Evolutionary conservation across 2,797 vertebrate genomes (phyloP).

Genomic region (Micropoecilia bifurca): DNA sequence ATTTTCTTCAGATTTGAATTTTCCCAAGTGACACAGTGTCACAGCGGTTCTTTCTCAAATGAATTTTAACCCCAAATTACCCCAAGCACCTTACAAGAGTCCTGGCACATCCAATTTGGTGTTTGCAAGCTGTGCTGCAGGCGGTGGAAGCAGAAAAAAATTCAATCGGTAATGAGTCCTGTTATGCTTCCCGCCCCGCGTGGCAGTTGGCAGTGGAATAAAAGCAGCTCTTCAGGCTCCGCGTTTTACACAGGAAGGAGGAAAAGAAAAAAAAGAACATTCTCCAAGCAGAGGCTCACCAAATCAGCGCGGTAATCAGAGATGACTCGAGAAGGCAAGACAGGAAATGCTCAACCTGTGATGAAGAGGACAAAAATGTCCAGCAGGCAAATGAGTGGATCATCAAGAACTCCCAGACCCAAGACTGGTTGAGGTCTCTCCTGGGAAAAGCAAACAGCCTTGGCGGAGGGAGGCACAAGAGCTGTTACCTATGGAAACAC

Average conservation of each 20-base stretch:
- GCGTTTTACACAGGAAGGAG: neutral
- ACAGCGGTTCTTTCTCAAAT: slow-evolving; percentile 34
- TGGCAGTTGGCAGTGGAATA: slow-evolving; percentile 39
- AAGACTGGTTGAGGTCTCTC: slow-evolving; percentile 39
- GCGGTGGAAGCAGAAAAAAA: slow-evolving; percentile 46
- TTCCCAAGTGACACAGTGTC: slow-evolving; percentile 22
- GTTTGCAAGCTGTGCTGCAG: slow-evolving; percentile 53
- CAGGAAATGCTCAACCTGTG: slow-evolving; percentile 49
- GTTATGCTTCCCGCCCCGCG: slow-evolving; percentile 50
- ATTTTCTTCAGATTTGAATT: neutral
- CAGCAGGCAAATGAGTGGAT: slow-evolving; percentile 28
- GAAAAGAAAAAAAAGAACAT: neutral
- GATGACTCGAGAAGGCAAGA: slow-evolving; percentile 28
- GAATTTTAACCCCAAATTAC: slow-evolving; percentile 45
- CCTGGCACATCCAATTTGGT: slow-evolving; percentile 53
- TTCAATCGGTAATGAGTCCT: slow-evolving; percentile 61
- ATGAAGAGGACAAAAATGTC: slow-evolving; percentile 41
- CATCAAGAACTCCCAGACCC: slow-evolving; percentile 52
- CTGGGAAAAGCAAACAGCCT: slow-evolving; percentile 79
- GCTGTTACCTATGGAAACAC: slow-evolving; percentile 66
- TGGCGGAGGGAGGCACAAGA: slow-evolving; percentile 38
- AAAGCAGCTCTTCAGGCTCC: slow-evolving; percentile 8
- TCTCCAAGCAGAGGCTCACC: slow-evolving; percentile 12
- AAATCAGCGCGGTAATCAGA: slow-evolving; percentile 16
- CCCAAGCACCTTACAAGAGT: slow-evolving; percentile 31